Conservation (phyloP, 2,888 invertebrate genomes). For the Nebria brevicollis region DNA sequence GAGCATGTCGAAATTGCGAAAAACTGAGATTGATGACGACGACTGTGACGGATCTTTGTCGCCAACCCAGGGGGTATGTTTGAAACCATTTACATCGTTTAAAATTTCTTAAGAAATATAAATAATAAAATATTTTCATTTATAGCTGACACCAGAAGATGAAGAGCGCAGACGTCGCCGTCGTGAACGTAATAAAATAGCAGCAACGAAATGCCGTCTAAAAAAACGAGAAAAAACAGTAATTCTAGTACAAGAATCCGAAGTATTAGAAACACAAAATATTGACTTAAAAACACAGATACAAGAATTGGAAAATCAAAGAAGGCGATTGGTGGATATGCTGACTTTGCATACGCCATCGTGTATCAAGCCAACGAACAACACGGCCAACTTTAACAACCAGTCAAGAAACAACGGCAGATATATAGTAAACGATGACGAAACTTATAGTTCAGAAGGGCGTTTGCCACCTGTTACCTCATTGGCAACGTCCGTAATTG, state of each 20-base stretch:
- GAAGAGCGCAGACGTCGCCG: conserved; percentile 87
- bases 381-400: conserved; percentile 28
- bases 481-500: conserved; percentile 39
- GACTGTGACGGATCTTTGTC: conserved; percentile 57
- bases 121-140: conserved; percentile 51
- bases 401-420: conserved; percentile 33
- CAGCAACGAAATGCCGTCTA: conserved; percentile 93
- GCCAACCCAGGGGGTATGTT: conserved; percentile 58
- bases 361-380: conserved; percentile 65
- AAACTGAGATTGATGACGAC: conserved; percentile 66
- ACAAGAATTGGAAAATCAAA: conserved; percentile 82
- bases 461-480: conserved; percentile 44
- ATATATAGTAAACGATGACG: conserved; percentile 27
- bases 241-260: conserved; percentile 87
- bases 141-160: conserved; percentile 88
- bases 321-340: conserved; percentile 82
- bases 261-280: conserved; percentile 85
- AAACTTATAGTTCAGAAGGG: conserved; percentile 27
- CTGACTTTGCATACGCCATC: conserved; percentile 77
- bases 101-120: conserved; percentile 16
- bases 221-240: conserved; percentile 91
- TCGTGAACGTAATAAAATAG: conserved; percentile 92
- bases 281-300: conserved; percentile 85
- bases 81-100: background rate
- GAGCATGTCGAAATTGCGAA: conserved; percentile 62